Base-by-base conservation (phyloP, 2,797 vertebrate species). In the Spheniscus humboldti region DNA sequence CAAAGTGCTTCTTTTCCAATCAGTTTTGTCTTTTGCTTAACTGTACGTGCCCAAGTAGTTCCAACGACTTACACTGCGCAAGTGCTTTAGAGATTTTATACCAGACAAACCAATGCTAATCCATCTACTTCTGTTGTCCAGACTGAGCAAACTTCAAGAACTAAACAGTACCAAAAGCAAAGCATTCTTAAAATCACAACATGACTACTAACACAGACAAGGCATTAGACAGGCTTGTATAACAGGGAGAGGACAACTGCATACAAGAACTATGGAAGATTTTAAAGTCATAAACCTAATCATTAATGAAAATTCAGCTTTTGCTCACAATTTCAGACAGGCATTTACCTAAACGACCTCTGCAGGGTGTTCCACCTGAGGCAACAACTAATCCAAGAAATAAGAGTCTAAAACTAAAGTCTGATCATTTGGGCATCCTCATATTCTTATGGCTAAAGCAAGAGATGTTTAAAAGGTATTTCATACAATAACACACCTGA, bases 301-400 rank as follows among this genome's bases (percentile, higher is more conserved):
- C 3, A 30, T 56, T 27, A 48, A 37, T 2, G 2, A 7, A 76
- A 76, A 30, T 33, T 53, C 33, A 64, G 47, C 22, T 59, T 83
- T 39, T 67, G 16, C 56, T 62, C 53, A 27, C 41, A 9, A n/a
- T 11, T 77, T 73, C 71, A 57, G 17, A 18, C 31, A 56, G 23
- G 19, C 0, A 0, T 50, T 50, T 45, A 45, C 30, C n/a, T 67
- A 10, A 39, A 24, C 0, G 1, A 35, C 13, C 55, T 41, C 28
- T 57, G 41, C 33, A 82, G 27, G 12, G 5, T 13, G 10, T 28
- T 76, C 27, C 7, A 55, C 33, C 27, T 0, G 0, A 76, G 59
- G 33, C 35, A 75, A 48, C 28, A 78, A 69, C 18, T 47, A 56
- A 47, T 2, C 6, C 47, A 77, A 52, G 28, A 69, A 79, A 81